A percentile compares a stretch with the other conserved stretches of the same genome.
Conservation (phyloP, 1,140 invertebrate species). For the Tenebrio molitor region DNA sequence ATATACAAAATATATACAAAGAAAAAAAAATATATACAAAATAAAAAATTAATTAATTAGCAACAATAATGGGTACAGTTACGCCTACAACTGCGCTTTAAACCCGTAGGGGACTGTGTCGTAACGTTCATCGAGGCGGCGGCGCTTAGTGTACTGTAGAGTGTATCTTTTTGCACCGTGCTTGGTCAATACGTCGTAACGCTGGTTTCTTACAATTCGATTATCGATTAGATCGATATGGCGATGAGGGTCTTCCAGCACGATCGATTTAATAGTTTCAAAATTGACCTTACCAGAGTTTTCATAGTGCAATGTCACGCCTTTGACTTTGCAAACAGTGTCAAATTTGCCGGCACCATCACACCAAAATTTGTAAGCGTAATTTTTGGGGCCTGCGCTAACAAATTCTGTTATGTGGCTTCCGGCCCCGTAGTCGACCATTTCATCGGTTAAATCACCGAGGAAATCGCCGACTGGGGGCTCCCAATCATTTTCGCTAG, state of each 20-base stretch:
- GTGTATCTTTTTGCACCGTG: background rate
- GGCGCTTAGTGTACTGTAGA: background rate
- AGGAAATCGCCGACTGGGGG: conserved; percentile 57
- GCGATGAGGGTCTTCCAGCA: too few relatives aligned
- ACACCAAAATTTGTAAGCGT: conserved; percentile 30
- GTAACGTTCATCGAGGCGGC: background rate
- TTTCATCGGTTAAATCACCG: conserved; percentile 62
- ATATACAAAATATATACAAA: too few relatives aligned
- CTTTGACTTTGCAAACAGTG: too few relatives aligned
- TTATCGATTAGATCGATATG: too few relatives aligned
- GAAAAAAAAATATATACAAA: background rate
- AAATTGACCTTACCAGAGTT: background rate
- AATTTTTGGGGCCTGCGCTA: conserved; percentile 50
- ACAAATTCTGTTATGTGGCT: conserved; percentile 50
- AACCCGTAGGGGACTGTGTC: background rate
- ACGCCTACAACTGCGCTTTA: too few relatives aligned
- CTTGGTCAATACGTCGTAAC: background rate
- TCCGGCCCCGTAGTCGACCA: conserved; percentile 47
- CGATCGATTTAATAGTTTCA: too few relatives aligned
- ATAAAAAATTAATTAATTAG: background rate
- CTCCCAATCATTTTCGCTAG: conserved; percentile 12
- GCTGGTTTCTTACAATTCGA: background rate
- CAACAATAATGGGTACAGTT: too few relatives aligned
- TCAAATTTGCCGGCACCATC: too few relatives aligned
- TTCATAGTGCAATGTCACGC: background rate